phyloP scores from a whole-genome alignment of 1,140 invertebrate species.

The Bombus haemorrhoidalis region DNA sequence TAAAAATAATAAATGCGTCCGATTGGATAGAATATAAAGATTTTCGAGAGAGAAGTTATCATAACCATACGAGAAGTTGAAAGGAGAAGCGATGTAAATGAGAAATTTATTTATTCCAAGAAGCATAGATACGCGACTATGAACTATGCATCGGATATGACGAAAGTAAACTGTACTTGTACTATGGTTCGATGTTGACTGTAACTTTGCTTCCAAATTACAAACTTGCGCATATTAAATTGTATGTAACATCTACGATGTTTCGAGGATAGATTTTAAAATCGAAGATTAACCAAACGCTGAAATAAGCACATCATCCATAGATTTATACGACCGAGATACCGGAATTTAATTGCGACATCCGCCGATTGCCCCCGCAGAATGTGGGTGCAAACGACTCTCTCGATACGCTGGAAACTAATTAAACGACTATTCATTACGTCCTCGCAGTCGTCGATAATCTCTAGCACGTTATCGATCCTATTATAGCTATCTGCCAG shows the following conservation, averaged over 20 bases:
- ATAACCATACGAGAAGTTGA: background rate
- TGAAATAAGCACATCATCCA: background rate
- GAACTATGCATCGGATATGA: background rate
- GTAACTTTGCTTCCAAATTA: background rate
- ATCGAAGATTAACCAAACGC: background rate
- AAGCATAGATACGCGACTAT: too few relatives aligned
- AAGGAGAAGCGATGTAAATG: too few relatives aligned
- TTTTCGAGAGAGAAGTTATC: background rate
- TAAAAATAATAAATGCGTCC: background rate
- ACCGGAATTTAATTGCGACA: constrained; percentile 36
- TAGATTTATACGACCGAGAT: constrained; percentile 24
- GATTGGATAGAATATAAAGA: background rate
- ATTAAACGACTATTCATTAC: background rate
- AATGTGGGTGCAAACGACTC: constrained; percentile 7
- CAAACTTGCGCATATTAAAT: too few relatives aligned
- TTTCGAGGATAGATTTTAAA: too few relatives aligned
- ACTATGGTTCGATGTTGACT: fast-evolving
- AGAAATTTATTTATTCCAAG: too few relatives aligned
- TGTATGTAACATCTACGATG: too few relatives aligned
- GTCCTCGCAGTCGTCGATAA: background rate
- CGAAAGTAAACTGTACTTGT: background rate
- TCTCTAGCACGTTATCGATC: background rate
- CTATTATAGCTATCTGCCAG: background rate
- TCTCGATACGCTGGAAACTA: background rate
- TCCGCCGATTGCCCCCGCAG: background rate